phyloP scores from a whole-genome alignment of 2,113 vertebrate genomes.

The Pardalotus punctatus region DNA sequence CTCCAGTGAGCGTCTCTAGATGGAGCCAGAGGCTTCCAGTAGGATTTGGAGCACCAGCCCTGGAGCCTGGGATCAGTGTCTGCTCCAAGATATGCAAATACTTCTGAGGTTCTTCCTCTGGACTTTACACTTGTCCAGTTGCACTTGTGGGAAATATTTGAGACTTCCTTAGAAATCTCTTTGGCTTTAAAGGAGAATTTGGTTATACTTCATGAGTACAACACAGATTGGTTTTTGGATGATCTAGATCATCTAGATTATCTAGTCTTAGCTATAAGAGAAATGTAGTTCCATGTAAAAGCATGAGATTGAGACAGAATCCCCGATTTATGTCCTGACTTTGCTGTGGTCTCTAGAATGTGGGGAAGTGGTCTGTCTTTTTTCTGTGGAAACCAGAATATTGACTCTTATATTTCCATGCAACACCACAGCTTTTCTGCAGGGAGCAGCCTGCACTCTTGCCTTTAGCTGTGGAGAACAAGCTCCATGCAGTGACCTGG shows the following conservation, averaged over 20 bases:
- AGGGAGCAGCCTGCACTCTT: neutral
- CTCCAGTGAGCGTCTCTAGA: neutral
- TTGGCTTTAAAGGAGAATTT: neutral
- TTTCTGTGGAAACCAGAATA: neutral
- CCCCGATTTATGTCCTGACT: neutral
- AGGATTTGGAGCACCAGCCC: fast-evolving
- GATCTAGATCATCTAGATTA: neutral
- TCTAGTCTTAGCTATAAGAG: neutral
- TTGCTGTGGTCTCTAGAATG: neutral
- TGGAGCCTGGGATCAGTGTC: neutral
- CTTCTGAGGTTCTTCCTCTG: neutral
- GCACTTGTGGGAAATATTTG: neutral
- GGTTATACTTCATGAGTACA: fast-evolving
- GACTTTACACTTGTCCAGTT: neutral
- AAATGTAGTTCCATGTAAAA: neutral
- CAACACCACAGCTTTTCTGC: neutral
- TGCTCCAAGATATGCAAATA: neutral
- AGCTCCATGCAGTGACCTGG: neutral
- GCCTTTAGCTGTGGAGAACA: neutral
- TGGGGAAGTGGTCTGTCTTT: neutral
- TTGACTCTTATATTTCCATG: neutral
- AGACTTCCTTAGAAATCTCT: neutral
- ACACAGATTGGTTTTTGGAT: neutral
- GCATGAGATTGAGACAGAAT: neutral
- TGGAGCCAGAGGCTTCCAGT: neutral